Conservation (phyloP, 2,113 vertebrate species). For the Thomomys bottae region DNA sequence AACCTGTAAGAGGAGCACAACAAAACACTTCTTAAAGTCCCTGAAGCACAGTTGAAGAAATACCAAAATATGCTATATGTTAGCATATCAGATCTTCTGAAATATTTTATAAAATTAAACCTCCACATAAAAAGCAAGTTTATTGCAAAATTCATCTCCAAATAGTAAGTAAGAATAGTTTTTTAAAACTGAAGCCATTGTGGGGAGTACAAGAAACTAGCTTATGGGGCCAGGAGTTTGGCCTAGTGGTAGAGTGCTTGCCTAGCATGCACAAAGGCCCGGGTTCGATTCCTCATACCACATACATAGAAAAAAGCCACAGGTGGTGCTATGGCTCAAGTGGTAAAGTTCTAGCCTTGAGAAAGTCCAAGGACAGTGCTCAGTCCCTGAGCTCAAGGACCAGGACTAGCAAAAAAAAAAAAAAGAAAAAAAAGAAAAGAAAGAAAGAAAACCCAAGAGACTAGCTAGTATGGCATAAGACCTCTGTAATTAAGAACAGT, state of each 20-base stretch:
- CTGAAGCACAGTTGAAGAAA: slow-evolving; percentile 5
- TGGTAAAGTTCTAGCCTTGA: too few species aligned
- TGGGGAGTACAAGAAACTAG: not conserved
- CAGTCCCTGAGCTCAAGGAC: too few species aligned
- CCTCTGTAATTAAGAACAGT: not conserved
- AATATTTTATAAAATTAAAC: not conserved
- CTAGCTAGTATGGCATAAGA: not conserved
- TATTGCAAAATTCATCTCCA: slow-evolving; percentile 11
- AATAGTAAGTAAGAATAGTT: slow-evolving; percentile 2
- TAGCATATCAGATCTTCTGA: not conserved
- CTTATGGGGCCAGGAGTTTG: too few species aligned
- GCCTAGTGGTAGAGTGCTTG: too few species aligned
- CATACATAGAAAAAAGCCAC: too few species aligned
- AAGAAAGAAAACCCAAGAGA: too few species aligned
- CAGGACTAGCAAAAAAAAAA: too few species aligned
- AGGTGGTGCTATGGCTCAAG: too few species aligned
- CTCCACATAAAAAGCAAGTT: not conserved
- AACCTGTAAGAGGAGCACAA: not conserved
- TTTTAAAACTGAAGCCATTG: not conserved
- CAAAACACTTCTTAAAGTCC: not conserved
- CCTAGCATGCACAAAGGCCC: too few species aligned
- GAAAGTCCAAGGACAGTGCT: too few species aligned
- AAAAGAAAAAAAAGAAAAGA: too few species aligned
- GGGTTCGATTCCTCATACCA: too few species aligned
- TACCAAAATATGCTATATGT: not conserved